Conservation (phyloP, 2,888 invertebrate species). For the Drosophila lutescens region DNA sequence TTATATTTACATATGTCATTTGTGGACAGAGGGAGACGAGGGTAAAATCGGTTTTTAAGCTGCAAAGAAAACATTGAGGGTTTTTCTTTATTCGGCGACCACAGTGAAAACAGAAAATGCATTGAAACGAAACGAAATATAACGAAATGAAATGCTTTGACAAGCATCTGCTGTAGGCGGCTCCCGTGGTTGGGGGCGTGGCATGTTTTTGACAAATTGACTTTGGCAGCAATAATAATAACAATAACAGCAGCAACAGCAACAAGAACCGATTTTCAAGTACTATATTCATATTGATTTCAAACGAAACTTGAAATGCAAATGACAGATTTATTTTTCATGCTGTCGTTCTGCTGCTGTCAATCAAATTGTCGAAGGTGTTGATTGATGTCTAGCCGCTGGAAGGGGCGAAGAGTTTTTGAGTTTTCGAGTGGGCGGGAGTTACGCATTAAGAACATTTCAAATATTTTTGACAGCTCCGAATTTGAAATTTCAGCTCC, state of each 20-base stretch:
- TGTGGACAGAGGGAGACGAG: conserved; percentile 18
- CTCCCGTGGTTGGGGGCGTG: conserved; percentile 32
- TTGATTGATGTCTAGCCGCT: conserved; percentile 73
- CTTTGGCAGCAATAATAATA: conserved; percentile 61
- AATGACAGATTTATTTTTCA: conserved; percentile 78
- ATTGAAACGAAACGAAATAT: conserved; percentile 39
- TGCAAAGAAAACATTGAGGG: conserved; percentile 47
- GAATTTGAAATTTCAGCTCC: conserved; percentile 40
- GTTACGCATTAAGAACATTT: conserved; percentile 41
- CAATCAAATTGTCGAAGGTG: conserved; percentile 74
- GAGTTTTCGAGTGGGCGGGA: conserved; percentile 5
- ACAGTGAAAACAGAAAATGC: conserved; percentile 18
- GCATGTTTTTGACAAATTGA: conserved; percentile 75
- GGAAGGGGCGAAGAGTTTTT: not conserved
- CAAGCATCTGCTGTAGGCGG: conserved; percentile 48
- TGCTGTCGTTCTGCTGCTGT: conserved; percentile 68
- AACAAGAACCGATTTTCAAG: conserved; percentile 49
- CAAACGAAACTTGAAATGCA: conserved; percentile 73
- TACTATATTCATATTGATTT: conserved; percentile 73
- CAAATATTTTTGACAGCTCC: conserved; percentile 67
- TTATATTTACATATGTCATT: conserved; percentile 36
- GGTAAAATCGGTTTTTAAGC: conserved; percentile 61
- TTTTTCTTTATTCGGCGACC: conserved; percentile 36
- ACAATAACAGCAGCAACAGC: conserved; percentile 28
- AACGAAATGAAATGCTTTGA: conserved; percentile 47